Percentiles rank a stretch among this genome's conserved stretches.
Conservation (phyloP, 2,113 vertebrate genomes). For the Maccullochella peelii region DNA sequence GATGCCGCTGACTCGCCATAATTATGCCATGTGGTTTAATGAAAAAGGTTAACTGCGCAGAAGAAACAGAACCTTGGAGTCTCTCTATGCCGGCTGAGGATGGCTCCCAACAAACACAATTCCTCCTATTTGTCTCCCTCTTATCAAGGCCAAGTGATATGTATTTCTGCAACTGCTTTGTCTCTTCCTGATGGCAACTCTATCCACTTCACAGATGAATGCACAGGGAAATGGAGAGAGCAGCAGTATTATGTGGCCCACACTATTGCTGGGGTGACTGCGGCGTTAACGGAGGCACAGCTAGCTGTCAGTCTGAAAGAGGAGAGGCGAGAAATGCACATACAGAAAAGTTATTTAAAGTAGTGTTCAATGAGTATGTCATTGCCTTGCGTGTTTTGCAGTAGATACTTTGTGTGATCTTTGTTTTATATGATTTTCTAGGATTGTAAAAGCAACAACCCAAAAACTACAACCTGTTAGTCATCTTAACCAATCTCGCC, state of each 20-base stretch:
- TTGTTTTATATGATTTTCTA: not conserved
- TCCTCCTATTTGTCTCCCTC: constrained; percentile 55
- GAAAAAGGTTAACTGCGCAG: constrained; percentile 82
- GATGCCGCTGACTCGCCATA: constrained; percentile 76
- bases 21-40: constrained; percentile 81
- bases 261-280: constrained; percentile 45
- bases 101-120: constrained; percentile 56
- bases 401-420: not conserved
- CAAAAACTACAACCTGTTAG: not conserved
- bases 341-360: constrained; percentile 15
- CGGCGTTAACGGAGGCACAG: constrained; percentile 21
- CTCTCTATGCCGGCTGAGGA: constrained; percentile 37
- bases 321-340: not conserved
- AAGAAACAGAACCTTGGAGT: constrained; percentile 68
- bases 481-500: not conserved
- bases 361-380: constrained; percentile 3
- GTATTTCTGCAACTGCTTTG: constrained; percentile 59
- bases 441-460: not conserved
- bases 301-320: constrained; percentile 29
- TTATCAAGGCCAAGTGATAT: constrained; percentile 60
- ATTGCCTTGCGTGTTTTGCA: not conserved
- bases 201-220: constrained; percentile 67
- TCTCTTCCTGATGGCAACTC: constrained; percentile 61
- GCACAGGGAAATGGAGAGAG: constrained; percentile 64
- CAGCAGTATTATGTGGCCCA: constrained; percentile 56